These are phyloP conservation scores for Antheraea assamensis DNA, from an alignment of 2,888 invertebrate genomes.

Conservation along the genomic window DNA sequence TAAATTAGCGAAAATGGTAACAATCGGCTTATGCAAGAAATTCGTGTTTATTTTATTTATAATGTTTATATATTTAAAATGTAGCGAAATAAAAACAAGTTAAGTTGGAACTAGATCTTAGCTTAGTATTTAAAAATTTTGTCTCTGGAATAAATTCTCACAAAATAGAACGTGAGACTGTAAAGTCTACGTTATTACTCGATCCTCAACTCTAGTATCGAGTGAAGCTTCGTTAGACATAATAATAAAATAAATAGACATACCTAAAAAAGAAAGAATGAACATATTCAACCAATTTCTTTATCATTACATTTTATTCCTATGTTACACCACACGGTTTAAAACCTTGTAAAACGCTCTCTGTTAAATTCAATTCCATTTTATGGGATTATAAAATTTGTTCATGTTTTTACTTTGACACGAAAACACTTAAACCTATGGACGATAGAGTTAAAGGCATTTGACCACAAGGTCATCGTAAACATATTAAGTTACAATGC, in stretches of 20 bases:
- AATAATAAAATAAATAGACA: not conserved
- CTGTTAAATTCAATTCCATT: not conserved
- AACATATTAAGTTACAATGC: too few relatives aligned
- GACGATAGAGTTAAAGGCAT: not conserved
- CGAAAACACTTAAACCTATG: not conserved
- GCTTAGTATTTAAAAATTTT: too few relatives aligned
- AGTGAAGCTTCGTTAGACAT: not conserved
- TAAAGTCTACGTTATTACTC: not conserved
- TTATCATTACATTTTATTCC: not conserved
- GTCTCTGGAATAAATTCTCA: too few relatives aligned
- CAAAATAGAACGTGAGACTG: too few relatives aligned
- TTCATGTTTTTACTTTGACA: not conserved
- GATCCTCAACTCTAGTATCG: not conserved
- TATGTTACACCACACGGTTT: not conserved
- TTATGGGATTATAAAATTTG: not conserved
- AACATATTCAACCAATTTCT: not conserved
- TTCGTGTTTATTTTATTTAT: too few relatives aligned
- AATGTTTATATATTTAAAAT: too few relatives aligned
- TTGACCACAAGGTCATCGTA: not conserved
- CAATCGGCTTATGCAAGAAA: too few relatives aligned
- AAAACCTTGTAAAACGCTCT: not conserved
- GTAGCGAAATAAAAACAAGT: too few relatives aligned
- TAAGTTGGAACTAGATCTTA: too few relatives aligned
- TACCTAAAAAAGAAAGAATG: not conserved
- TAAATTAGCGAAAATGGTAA: too few relatives aligned